phyloP scores from a whole-genome alignment of 1,140 invertebrate genomes.

The Thaumatotibia leucotreta region DNA sequence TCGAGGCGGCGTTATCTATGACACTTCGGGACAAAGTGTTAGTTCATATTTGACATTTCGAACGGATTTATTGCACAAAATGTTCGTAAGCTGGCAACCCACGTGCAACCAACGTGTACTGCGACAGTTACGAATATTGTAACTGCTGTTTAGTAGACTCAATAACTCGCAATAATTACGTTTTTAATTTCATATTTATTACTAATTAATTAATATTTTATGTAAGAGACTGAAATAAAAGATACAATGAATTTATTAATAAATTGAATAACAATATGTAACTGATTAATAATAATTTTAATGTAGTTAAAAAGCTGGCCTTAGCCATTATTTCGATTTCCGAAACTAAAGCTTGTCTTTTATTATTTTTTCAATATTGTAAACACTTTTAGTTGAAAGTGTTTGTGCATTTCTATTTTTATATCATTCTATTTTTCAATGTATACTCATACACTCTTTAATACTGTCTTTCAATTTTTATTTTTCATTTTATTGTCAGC shows the following conservation, averaged over 20 bases:
- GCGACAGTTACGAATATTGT: constrained; percentile 1
- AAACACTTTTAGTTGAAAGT: constrained; percentile 54
- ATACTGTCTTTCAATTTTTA: constrained; percentile 19
- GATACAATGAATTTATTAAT: constrained; percentile 14
- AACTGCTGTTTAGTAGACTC: constrained; percentile 18
- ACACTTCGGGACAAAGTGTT: neutral
- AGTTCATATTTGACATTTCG: neutral
- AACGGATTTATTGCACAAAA: neutral
- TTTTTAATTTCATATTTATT: constrained; percentile 15
- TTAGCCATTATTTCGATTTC: constrained; percentile 24
- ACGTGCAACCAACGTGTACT: neutral
- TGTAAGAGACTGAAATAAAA: constrained; percentile 24
- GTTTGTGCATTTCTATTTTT: constrained; percentile 38
- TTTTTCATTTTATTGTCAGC: constrained; percentile 24
- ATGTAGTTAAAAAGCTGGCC: constrained; percentile 22
- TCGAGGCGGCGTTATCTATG: neutral
- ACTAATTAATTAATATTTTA: constrained; percentile 32
- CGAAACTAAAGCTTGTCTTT: constrained; percentile 6
- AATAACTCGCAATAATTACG: neutral
- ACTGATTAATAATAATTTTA: constrained; percentile 13
- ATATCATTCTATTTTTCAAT: constrained; percentile 25
- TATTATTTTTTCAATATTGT: constrained; percentile 28
- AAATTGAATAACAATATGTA: constrained; percentile 10
- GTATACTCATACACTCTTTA: constrained; percentile 23
- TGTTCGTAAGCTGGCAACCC: neutral